Base-by-base conservation (phyloP, 2,797 vertebrate genomes). In the Momotus momota region DNA sequence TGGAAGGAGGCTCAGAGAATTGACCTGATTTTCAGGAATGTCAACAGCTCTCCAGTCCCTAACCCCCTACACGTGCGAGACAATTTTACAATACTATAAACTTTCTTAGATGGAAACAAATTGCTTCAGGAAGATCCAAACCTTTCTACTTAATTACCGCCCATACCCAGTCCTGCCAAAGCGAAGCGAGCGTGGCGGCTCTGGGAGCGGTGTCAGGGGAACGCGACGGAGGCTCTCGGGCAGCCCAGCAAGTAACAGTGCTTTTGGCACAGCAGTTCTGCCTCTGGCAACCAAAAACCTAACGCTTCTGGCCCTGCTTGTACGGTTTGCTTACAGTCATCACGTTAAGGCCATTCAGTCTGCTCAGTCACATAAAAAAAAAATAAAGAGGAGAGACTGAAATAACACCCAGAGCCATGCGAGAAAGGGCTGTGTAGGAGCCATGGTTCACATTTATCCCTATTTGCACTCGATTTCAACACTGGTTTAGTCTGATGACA, bases 91-190 rank as follows among this genome's bases (percentile, higher is more conserved):
- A 6, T 20, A 19, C 60, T 17, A 27, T 62, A 20, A 41, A 29
- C 66, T 60, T 91, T 69, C 66, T 29, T 13, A 79, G 77, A 52
- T 60, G 80, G 95, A 71, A 81, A 81, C n/a, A 33, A 1, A n/a
- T 5, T 65, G 93, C 71, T 96, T 62, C 49, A 72, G 31, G 52
- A 86, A 88, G 55, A 78, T 41, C 87, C 73, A 64, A 81, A 81
- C 79, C 67, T 72, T 79, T 81, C 77, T 25, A 55, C 62, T 51
- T 66, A 62, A 92, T 84, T 75, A 79, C 81, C 48, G 48, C 45
- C 55, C 51, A 10, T 11, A 81, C 7, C 26, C 16, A 7, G 55
- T 16, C 33, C 21, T 91, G 93, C 81, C 81, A 83, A 92, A 94
- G 71, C 21, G 87, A 95, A 86, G 64, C 12, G 31, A 93, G 94